Conservation (phyloP, 1,140 invertebrate genomes). For the Scaptodrosophila lebanonensis region DNA sequence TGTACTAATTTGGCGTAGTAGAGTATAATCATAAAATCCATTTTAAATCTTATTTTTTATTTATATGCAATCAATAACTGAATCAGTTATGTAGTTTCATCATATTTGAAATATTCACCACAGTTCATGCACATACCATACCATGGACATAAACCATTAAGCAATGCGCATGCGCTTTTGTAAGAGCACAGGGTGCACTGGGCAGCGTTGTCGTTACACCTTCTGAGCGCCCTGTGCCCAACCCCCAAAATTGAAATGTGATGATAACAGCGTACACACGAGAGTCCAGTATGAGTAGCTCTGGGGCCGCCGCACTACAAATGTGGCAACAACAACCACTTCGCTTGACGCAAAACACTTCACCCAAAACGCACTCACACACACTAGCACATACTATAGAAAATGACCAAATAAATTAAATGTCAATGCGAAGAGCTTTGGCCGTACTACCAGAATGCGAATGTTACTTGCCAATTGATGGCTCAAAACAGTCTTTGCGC, state of each 20-base stretch:
- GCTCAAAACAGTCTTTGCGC: too few relatives aligned
- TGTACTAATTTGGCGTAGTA: too few relatives aligned
- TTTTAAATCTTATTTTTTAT: too few relatives aligned
- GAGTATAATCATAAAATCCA: too few relatives aligned
- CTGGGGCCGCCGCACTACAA: conserved; percentile 8
- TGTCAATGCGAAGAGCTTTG: conserved; percentile 43
- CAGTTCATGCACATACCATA: too few relatives aligned
- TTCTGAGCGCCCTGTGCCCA: conserved; percentile 25
- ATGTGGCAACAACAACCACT: conserved; percentile 4
- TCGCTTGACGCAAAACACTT: conserved; percentile 16
- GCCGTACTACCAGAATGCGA: background rate
- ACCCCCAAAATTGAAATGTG: conserved; percentile 22
- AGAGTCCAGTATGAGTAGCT: conserved; percentile 11
- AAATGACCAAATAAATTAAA: conserved; percentile 37
- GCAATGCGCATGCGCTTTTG: background rate
- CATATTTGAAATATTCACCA: too few relatives aligned
- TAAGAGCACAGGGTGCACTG: conserved; percentile 1
- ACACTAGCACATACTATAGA: conserved; percentile 8
- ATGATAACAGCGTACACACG: conserved; percentile 13
- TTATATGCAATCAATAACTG: too few relatives aligned
- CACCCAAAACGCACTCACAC: conserved; percentile 23
- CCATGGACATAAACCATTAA: background rate
- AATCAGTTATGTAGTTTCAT: too few relatives aligned
- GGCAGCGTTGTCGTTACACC: background rate
- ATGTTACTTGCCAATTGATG: too few relatives aligned